Evolutionary conservation across 2,888 invertebrate genomes (phyloP), one percentile per base, ranked within the genome.

Genomic region (Phalera bucephala): DNA sequence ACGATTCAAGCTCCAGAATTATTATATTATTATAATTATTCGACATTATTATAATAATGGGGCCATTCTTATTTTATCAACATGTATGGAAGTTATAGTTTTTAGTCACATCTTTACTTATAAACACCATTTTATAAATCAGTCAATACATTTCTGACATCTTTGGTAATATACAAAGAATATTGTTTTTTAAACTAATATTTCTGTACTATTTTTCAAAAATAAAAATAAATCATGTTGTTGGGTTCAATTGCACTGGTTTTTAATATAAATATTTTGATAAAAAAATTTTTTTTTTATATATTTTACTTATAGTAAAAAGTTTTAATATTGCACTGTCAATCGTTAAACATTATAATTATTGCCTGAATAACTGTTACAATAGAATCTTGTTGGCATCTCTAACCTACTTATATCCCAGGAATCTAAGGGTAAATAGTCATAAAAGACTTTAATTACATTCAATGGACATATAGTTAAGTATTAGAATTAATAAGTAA

Each of bases 301-400:
- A 55, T 64, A 17, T 78, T 84, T 87, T 80, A 86, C 85, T 87
- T 84, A 84, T 55, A 87, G 86, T 84, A 86, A 87, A 81, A 70
- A 62, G n/a, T n/a, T 76, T 79, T 77, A 69, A 80, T 87, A 87
- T 87, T 87, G 87, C 87, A 87, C 87, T 80, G 87, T 75, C 67
- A 72, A 72, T 58, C 23, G 53, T 60, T 58, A 43, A 56, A 52
- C 33, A 59, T 71, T 56, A 65, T 64, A 67, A 70, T 68, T 73
- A 74, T 76, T 79, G 71, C 76, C 66, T 59, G 71, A 56, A 63
- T 49, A 53, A 57, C 35, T 32, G 53, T 45, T 49, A 45, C 30
- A 50, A 47, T 63, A 62, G 59, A 63, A 59, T 64, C 59, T 63
- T 65, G 51, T 52, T 56, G 63, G 65, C 60, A 49, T 62, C 31